phyloP scores from a whole-genome alignment of 2,113 vertebrate genomes.

The Leptocoma aspasia region DNA sequence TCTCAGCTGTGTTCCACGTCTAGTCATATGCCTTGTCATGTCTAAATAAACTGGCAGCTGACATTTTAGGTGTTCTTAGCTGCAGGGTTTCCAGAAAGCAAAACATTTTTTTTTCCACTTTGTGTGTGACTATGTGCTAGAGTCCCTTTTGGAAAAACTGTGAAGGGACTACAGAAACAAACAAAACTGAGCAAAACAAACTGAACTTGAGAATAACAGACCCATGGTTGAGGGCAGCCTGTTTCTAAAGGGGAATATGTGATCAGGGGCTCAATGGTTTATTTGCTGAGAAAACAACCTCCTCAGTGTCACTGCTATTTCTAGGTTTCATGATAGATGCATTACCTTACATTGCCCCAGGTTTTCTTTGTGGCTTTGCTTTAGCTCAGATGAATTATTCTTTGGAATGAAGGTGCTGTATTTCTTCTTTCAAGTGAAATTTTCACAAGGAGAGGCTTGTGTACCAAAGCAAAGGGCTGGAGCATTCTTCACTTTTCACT shows the following conservation, averaged over 20 bases:
- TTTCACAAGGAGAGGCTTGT: not conserved
- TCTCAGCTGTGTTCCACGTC: slow-evolving; percentile 11
- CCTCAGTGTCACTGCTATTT: not conserved
- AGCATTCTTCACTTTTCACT: not conserved
- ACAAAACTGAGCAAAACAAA: slow-evolving; percentile 4
- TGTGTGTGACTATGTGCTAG: not conserved
- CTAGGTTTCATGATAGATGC: not conserved
- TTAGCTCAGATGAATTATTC: not conserved
- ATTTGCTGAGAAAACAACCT: slow-evolving; percentile 1
- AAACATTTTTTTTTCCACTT: slow-evolving; percentile 4
- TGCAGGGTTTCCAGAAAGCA: not conserved
- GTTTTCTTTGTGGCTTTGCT: not conserved
- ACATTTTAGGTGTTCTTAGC: slow-evolving; percentile 12
- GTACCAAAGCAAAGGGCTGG: not conserved
- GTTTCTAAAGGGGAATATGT: not conserved
- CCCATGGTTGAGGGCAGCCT: not conserved
- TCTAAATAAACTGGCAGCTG: slow-evolving; percentile 49
- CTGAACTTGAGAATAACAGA: not conserved
- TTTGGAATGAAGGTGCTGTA: rapidly evolving
- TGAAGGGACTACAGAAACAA: slow-evolving; percentile 1
- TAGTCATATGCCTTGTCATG: not conserved
- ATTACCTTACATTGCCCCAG: not conserved
- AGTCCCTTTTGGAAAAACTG: not conserved
- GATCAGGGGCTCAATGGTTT: not conserved
- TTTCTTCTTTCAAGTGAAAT: not conserved